Percentiles rank a stretch among this genome's conserved stretches.
These are phyloP conservation scores for Eristalis pertinax DNA, from an alignment of 2,888 invertebrate species.

Conservation along the genomic window DNA sequence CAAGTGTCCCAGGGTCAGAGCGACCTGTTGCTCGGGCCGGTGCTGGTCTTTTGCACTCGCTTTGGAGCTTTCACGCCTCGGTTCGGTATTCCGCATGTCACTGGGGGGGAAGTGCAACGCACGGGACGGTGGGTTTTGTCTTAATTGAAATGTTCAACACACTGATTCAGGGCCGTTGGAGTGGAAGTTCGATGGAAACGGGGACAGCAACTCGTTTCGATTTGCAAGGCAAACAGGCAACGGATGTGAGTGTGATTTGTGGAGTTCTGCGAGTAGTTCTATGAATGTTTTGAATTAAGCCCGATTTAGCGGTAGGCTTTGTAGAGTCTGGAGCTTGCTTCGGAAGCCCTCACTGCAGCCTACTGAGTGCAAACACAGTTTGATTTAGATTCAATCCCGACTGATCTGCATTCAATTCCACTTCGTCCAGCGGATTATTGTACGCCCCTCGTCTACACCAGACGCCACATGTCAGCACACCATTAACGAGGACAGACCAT, in stretches of 20 bases:
- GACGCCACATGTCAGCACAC: no score
- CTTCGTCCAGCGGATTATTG: no score
- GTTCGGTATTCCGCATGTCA: not conserved
- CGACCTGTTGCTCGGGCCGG: conserved; percentile 11
- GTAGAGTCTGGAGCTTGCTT: no score
- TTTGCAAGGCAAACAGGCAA: not conserved
- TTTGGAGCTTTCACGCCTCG: not conserved
- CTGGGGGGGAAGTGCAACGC: no score
- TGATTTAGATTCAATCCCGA: no score
- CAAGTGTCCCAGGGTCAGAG: conserved; percentile 9
- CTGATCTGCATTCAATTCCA: no score
- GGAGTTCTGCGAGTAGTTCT: not conserved
- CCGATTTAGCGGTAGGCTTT: no score
- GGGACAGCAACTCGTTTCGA: not conserved
- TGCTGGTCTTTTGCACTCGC: not conserved
- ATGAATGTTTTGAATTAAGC: not conserved
- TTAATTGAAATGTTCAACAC: conserved; percentile 30
- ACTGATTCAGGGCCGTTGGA: not conserved
- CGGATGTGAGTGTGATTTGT: not conserved
- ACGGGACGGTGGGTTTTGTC: not conserved
- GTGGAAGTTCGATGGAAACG: not conserved
- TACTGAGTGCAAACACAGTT: no score
- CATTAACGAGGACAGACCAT: no score
- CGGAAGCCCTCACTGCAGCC: no score
- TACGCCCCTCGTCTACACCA: no score